These are phyloP conservation scores for Elymnias hypermnestra DNA, from an alignment of 1,140 invertebrate species.

Conservation along the genomic window DNA sequence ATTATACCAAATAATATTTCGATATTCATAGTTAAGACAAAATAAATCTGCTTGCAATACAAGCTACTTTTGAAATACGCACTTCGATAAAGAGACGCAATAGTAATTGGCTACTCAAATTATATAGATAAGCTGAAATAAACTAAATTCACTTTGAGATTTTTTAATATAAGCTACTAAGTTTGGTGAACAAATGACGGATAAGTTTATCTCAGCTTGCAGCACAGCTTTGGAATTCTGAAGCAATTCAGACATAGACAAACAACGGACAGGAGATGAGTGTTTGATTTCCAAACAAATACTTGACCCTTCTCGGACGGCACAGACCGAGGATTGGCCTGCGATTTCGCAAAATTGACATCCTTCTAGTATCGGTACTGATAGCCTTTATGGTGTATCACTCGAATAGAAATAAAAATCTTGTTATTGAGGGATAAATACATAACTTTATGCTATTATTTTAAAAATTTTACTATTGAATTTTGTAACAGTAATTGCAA, in stretches of 20 bases:
- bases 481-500: too few relatives aligned
- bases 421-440: too few relatives aligned
- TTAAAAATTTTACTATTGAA: too few relatives aligned
- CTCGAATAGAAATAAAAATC: conserved; percentile 1
- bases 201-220: conserved; percentile 19
- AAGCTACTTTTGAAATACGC: too few relatives aligned
- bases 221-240: conserved; percentile 15
- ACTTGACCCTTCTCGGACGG: conserved; percentile 28
- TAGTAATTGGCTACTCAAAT: too few relatives aligned
- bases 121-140: too few relatives aligned
- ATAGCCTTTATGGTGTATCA: background rate
- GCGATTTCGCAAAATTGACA: conserved; percentile 20
- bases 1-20: too few relatives aligned
- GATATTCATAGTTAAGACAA: too few relatives aligned
- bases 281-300: conserved; percentile 27
- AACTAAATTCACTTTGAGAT: background rate
- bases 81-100: too few relatives aligned
- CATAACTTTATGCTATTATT: too few relatives aligned
- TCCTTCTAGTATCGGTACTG: conserved; percentile 10
- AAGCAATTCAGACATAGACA: conserved; percentile 20
- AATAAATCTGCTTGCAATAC: too few relatives aligned
- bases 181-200: conserved; percentile 4
- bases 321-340: conserved; percentile 23
- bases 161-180: background rate
- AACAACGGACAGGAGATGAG: conserved; percentile 19